These are phyloP conservation scores for Eudasyphora cyanicolor DNA, from an alignment of 2,888 invertebrate genomes.

Conservation along the genomic window DNA sequence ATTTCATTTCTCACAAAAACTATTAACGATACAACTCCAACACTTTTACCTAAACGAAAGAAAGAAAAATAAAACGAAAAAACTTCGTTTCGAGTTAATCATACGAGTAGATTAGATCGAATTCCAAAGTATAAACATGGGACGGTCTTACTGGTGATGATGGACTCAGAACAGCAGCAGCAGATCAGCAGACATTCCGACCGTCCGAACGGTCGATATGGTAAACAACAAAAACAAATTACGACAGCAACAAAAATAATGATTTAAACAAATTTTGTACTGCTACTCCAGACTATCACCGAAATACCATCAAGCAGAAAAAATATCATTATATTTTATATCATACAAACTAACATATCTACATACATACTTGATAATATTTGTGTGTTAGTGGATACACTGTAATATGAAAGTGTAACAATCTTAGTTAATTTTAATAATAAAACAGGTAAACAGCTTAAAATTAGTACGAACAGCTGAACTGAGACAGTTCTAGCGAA, in stretches of 20 bases:
- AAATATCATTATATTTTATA: constrained; percentile 27
- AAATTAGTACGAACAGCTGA: too few relatives aligned
- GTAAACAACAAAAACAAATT: constrained; percentile 52
- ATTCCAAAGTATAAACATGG: constrained; percentile 62
- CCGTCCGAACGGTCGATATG: constrained; percentile 22
- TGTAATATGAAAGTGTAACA: too few relatives aligned
- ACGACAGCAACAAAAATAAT: constrained; percentile 53
- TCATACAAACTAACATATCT: neutral
- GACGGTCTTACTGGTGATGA: constrained; percentile 11
- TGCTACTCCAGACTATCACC: constrained; percentile 6
- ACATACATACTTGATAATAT: too few relatives aligned
- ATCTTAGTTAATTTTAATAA: too few relatives aligned
- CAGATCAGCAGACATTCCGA: too few relatives aligned
- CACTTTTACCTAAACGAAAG: constrained; percentile 58
- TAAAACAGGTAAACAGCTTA: too few relatives aligned
- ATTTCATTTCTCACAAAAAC: constrained; percentile 61
- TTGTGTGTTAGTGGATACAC: too few relatives aligned
- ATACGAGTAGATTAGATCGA: constrained; percentile 63
- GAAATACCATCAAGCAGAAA: neutral
- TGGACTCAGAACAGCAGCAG: too few relatives aligned
- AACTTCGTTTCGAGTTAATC: constrained; percentile 34
- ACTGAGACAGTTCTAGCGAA: too few relatives aligned
- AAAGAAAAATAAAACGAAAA: too few relatives aligned
- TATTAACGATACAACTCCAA: constrained; percentile 31
- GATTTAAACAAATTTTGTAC: constrained; percentile 39